Evolutionary conservation across 2,797 vertebrate genomes (phyloP), one percentile per base, ranked within the genome.

Genomic region (Chloroceryle amazona): DNA sequence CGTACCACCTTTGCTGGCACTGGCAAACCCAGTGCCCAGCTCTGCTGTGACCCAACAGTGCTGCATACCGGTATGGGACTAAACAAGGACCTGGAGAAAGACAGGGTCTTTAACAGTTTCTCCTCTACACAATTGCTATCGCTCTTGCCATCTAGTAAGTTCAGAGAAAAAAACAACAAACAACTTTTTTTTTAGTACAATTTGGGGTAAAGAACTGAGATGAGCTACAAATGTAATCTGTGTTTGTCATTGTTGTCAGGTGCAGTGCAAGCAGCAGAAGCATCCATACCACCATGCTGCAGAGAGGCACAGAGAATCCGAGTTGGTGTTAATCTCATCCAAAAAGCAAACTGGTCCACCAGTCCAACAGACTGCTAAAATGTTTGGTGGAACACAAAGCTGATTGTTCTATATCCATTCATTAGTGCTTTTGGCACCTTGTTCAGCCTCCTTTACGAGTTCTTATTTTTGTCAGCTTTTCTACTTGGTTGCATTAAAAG

Each of bases 221-320:
- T 6, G 41, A 65, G 37, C 51, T 71, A 62, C 28, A 55, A 54
- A 23, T 4, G 5, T 9, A 33, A 37, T 11, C 4, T 2, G 1
- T 1, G 1, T 25, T n/a, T 55, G 37, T 18, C 35, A 23, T 28
- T 63, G 18, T 33, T 42, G 37, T 28, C 4, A 9, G 18, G 31
- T 9, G 1, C 3, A 5, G 57, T 0, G 2, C 18, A 11, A 42
- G 52, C 3, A 1, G 49, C 33, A 54, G 65, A 22, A 68, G 31
- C 67, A 31, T 1, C 66, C 18, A 19, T 3, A 11, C 23, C 15
- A 3, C 52, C 7, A 0, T 0, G 0, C 33, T 26, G 28, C 1
- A 5, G 29, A 76, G 55, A 31, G 41, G 31, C 54, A 33, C 44
- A 3, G 25, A 18, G 42, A 39, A 46, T 6, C 46, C 12, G 37